Percentiles rank a stretch among this genome's conserved stretches.
These are phyloP conservation scores for Artibeus jamaicensis DNA, from an alignment of 2,797 vertebrate species.

Conservation along the genomic window DNA sequence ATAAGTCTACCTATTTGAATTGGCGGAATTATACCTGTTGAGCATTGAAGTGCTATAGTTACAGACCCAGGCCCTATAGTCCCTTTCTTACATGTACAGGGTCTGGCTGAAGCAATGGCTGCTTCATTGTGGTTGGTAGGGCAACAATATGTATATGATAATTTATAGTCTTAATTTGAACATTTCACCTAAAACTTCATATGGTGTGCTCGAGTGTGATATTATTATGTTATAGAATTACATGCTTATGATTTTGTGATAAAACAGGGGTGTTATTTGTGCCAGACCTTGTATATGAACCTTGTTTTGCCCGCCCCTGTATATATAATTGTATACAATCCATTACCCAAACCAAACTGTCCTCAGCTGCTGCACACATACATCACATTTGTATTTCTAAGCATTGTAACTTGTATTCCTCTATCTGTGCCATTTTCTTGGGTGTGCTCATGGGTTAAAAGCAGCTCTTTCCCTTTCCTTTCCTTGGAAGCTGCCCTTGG, in stretches of 20 bases:
- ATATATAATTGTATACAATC: neutral
- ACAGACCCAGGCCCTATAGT: neutral
- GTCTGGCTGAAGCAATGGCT: too few relatives aligned
- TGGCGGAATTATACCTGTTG: neutral
- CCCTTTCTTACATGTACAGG: neutral
- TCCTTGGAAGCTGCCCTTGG: neutral
- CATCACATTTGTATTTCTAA: neutral
- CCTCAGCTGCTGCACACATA: neutral
- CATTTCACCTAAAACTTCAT: too few relatives aligned
- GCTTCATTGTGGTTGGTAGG: too few relatives aligned
- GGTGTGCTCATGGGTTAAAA: neutral
- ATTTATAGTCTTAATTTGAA: too few relatives aligned
- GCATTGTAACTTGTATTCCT: neutral
- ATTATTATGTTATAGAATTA: too few relatives aligned
- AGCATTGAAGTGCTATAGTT: neutral
- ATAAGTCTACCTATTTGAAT: neutral
- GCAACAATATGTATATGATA: too few relatives aligned
- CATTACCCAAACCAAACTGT: neutral
- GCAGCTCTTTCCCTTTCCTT: neutral
- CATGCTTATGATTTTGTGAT: too few relatives aligned
- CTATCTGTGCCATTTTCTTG: neutral
- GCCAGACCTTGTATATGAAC: neutral
- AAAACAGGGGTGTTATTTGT: too few relatives aligned
- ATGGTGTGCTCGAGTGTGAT: too few relatives aligned
- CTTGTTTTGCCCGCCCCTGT: neutral